Percentiles rank a stretch among this genome's conserved stretches.
phyloP scores from a whole-genome alignment of 2,113 vertebrate genomes.

The Microtus pennsylvanicus region DNA sequence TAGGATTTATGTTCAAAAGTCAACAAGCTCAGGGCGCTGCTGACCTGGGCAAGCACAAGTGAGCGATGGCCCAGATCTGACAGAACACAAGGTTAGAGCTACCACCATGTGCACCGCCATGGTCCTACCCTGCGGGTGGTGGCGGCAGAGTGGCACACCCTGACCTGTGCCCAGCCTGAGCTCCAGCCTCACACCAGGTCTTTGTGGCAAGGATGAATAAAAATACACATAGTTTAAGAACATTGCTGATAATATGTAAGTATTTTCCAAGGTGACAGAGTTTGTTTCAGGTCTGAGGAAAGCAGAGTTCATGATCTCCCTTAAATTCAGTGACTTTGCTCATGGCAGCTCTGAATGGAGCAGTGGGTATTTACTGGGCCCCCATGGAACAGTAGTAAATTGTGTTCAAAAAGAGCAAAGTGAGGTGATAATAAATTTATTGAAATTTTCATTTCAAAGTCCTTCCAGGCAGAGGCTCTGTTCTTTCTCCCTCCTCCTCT shows the following conservation, averaged over 20 bases:
- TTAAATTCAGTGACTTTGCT: neutral
- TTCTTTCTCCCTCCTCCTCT: neutral
- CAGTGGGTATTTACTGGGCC: neutral
- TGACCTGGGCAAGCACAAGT: neutral
- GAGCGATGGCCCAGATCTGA: too few species aligned
- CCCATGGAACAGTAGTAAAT: neutral
- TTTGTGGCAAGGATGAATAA: neutral
- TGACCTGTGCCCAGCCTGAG: neutral
- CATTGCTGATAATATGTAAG: neutral
- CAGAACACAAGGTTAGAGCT: neutral
- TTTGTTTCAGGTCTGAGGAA: accelerated
- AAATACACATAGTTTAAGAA: neutral
- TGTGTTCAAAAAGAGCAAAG: neutral
- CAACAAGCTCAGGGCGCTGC: neutral
- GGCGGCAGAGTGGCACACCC: too few species aligned
- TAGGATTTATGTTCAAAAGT: neutral
- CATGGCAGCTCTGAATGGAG: neutral
- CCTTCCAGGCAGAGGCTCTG: neutral
- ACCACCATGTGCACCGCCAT: accelerated
- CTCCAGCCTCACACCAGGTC: neutral
- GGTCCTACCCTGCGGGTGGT: too few species aligned
- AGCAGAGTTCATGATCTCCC: neutral
- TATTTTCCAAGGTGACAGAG: neutral
- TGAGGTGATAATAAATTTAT: neutral
- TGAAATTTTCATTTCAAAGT: neutral